Evolutionary conservation across 2,888 invertebrate species (phyloP), one percentile per base, ranked within the genome.

Genomic region (Pyrrhosoma nymphula): DNA sequence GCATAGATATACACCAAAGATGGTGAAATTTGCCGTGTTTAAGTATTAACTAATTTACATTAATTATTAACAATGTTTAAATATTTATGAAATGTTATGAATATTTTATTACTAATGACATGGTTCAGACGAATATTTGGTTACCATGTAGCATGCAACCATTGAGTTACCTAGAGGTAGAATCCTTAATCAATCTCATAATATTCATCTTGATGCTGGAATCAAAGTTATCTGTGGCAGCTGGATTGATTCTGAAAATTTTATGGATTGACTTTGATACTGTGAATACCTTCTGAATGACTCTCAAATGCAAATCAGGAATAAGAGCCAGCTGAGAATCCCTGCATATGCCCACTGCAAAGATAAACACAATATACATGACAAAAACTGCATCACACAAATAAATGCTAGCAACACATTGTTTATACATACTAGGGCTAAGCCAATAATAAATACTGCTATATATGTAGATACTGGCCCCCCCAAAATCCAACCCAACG

Each of bases 201-300:
- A 91, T 95, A 91, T 56, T 95, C 95, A 89, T 95, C 95, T 95
- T 95, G 20, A 69, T 88, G 95, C 95, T 95, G 95, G 47, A 96
- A 95, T 90, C 95, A 55, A 69, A 95, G 69, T n/a, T 96, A 90
- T 56, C 96, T 75, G 35, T 82, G 56, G 91, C 95, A 60, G 69
- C n/a, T 91, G 26, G 63, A n/a, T 95, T 47, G 55, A 39, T 90
- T 69, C 90, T 95, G 95, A 96, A 95, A 23, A 96, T 82, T 47
- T 82, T 95, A 96, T 96, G 96, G 18, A 96, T 95, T 26, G 96
- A 75, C 55, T 95, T 95, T 60, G 96, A 95, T 16, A 39, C 69
- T 3, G n/a, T 60, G n/a, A 47, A 93, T 26, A 93, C 12, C n/a
- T 93, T 55, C 20, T 47, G n/a, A 75, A 69, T 47, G 35, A 69